Evolutionary conservation across 2,113 vertebrate species (phyloP).

Genomic region (Ailurus styani): DNA sequence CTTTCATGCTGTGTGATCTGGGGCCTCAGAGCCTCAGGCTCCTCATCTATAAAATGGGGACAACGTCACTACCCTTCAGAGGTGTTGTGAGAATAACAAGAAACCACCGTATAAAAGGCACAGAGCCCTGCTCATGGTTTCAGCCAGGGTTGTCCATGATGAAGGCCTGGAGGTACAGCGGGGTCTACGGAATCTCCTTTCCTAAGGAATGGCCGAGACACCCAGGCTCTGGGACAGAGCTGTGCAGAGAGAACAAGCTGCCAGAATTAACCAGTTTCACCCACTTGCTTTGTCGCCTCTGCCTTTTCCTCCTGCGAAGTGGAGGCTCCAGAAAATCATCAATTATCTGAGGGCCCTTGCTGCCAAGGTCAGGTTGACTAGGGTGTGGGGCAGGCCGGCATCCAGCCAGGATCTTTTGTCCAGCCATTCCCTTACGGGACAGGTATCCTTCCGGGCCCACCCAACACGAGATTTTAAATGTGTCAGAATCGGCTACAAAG

Average conservation of each 20-base stretch:
- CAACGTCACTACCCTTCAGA: background rate
- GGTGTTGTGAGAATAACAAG: background rate
- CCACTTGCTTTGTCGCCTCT: background rate
- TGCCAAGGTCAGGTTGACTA: accelerated
- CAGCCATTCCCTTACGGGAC: background rate
- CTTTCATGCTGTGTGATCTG: background rate
- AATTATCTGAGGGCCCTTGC: background rate
- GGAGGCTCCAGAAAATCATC: background rate
- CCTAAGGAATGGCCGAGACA: accelerated
- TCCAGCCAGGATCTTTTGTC: background rate
- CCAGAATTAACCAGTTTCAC: accelerated
- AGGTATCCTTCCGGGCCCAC: background rate
- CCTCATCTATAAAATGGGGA: background rate
- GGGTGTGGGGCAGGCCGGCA: background rate
- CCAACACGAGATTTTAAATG: background rate
- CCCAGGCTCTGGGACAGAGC: background rate
- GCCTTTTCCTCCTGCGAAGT: background rate
- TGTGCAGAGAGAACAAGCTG: background rate
- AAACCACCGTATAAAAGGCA: background rate
- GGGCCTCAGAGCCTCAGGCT: background rate
- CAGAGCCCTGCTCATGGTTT: background rate
- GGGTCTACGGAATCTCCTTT: background rate
- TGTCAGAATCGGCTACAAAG: background rate
- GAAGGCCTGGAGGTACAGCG: too few relatives aligned
- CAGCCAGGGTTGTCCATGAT: background rate